Conservation (phyloP, 23 tunicate species). For the Ascidia mentula region DNA sequence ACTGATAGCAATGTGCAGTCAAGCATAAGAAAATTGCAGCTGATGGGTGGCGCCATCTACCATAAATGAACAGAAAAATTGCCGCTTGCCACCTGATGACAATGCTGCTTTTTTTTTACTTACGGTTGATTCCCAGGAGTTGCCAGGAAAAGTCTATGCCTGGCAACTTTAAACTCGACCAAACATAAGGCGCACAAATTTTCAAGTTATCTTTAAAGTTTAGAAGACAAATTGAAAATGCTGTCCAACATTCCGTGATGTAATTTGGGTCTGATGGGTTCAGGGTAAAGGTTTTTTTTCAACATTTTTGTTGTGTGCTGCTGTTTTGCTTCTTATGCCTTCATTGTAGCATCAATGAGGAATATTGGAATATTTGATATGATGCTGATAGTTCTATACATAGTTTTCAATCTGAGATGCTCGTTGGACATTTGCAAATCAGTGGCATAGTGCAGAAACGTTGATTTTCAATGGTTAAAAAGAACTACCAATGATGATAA, state of each 20-base stretch:
- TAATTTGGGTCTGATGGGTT: no score
- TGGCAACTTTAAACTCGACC: background rate
- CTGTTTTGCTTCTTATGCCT: background rate
- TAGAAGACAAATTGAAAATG: no score
- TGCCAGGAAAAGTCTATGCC: background rate
- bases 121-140: background rate
- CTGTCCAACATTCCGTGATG: no score
- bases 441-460: background rate
- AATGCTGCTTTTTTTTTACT: no score
- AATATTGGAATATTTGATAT: background rate
- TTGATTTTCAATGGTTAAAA: background rate
- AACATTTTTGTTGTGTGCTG: background rate
- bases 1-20: no score
- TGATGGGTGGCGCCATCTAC: no score
- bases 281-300: background rate
- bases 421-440: background rate
- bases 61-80: no score
- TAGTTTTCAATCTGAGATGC: conserved; percentile 9
- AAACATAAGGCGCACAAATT: background rate
- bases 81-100: no score
- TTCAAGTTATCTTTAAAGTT: background rate
- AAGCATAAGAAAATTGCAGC: no score
- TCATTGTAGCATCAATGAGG: background rate
- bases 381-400: background rate
- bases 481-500: background rate